These are phyloP conservation scores for Frankliniella intonsa DNA, from an alignment of 2,888 invertebrate genomes.

Conservation along the genomic window DNA sequence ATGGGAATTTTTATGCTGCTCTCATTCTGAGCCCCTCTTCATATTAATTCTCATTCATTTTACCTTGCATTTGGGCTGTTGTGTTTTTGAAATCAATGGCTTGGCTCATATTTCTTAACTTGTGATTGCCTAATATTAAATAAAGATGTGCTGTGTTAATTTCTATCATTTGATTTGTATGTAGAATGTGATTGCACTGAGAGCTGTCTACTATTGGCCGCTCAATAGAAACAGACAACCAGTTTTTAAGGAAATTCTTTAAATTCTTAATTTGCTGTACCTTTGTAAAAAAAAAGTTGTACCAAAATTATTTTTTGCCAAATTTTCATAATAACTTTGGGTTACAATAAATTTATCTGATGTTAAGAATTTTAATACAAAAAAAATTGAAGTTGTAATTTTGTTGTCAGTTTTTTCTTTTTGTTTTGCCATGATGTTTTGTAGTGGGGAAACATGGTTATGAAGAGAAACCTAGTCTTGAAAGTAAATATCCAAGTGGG, in stretches of 20 bases:
- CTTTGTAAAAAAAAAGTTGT: constrained; percentile 14
- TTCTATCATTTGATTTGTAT: constrained; percentile 21
- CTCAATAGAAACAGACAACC: not conserved
- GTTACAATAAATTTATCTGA: not conserved
- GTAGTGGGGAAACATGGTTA: not conserved
- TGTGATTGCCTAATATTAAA: constrained; percentile 4
- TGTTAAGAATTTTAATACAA: constrained; percentile 4
- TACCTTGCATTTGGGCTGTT: constrained; percentile 20
- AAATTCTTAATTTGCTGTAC: constrained; percentile 21
- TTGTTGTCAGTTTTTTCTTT: not conserved
- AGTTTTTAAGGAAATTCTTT: not conserved
- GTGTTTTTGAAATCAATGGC: constrained; percentile 7
- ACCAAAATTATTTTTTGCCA: constrained; percentile 27
- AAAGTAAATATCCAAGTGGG: not conserved
- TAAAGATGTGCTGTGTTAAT: constrained; percentile 16
- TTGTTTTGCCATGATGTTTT: not conserved
- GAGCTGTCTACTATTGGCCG: not conserved
- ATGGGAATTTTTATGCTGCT: not conserved
- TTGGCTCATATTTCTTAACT: constrained; percentile 2
- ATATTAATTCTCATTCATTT: not conserved
- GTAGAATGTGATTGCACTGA: constrained; percentile 21
- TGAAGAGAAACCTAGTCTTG: constrained; percentile 22
- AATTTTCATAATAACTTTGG: constrained; percentile 25
- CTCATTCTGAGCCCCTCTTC: not conserved
- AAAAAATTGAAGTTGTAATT: constrained; percentile 14